phyloP scores from a whole-genome alignment of 1,140 invertebrate genomes.

The Tetramorium alpestre region DNA sequence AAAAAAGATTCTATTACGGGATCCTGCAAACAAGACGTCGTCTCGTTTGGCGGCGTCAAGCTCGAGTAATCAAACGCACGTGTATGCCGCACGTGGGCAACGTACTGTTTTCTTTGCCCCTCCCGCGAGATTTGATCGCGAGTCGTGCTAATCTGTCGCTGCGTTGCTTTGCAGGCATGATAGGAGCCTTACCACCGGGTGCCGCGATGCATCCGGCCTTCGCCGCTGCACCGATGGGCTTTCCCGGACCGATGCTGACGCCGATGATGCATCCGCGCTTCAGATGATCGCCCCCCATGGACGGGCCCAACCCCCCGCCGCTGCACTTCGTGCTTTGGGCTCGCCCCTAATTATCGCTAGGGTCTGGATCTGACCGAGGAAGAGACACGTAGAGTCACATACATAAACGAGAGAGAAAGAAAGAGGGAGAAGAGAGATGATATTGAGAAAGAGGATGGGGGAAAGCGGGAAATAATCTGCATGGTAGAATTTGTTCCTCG shows the following conservation, averaged over 20 bases:
- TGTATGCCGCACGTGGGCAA: conserved; percentile 31
- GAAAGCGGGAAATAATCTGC: conserved; percentile 32
- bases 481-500: conserved; percentile 51
- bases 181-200: conserved; percentile 89
- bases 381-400: conserved; percentile 54
- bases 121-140: not conserved
- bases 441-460: not conserved
- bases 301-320: conserved; percentile 84
- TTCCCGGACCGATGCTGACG: conserved; percentile 87
- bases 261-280: conserved; percentile 92
- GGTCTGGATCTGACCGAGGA: conserved; percentile 72
- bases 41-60: conserved; percentile 24
- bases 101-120: conserved; percentile 28
- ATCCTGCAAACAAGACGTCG: conserved; percentile 7
- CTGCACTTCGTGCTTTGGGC: conserved; percentile 86
- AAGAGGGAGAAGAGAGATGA: conserved; percentile 11
- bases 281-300: conserved; percentile 90
- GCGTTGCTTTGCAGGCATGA: conserved; percentile 87
- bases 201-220: conserved; percentile 88
- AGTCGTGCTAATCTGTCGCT: conserved; percentile 11
- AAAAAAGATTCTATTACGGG: conserved; percentile 3
- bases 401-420: not conserved
- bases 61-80: not conserved
- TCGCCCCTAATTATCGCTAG: conserved; percentile 82
- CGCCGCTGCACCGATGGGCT: conserved; percentile 88